These are phyloP conservation scores for Eupristina koningsbergeri DNA, from an alignment of 1,140 invertebrate species.

Conservation along the genomic window DNA sequence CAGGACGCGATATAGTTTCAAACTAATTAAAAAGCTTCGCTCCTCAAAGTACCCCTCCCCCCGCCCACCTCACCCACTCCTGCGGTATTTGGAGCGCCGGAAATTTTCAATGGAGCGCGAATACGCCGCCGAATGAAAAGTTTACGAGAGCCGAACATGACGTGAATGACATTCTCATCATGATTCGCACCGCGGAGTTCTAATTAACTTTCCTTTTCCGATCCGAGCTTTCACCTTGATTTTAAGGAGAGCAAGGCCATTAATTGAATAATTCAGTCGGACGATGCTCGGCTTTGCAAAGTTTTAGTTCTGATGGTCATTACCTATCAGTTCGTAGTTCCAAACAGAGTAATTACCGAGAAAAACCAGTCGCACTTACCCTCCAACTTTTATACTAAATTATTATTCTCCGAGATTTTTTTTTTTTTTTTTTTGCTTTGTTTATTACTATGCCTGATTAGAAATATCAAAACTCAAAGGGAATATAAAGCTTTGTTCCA, in stretches of 20 bases:
- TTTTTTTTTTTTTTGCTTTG: neutral
- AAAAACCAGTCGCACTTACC: no score
- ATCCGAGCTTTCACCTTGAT: neutral
- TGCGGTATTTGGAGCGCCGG: conserved; percentile 38
- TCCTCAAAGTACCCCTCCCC: conserved; percentile 44
- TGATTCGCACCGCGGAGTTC: conserved; percentile 21
- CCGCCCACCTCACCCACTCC: no score
- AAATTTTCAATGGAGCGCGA: conserved; percentile 40
- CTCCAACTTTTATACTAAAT: no score
- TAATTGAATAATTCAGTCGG: conserved; percentile 3
- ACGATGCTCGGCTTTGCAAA: neutral
- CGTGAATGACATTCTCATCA: conserved; percentile 50
- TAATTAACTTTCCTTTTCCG: conserved; percentile 46
- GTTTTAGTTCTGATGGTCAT: neutral
- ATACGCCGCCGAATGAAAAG: conserved; percentile 34
- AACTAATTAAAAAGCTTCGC: conserved; percentile 53
- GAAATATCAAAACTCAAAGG: neutral
- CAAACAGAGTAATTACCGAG: neutral
- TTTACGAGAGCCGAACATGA: conserved; percentile 39
- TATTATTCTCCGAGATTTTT: neutral
- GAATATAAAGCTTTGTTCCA: neutral
- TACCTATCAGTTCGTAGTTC: neutral
- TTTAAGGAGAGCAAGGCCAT: neutral
- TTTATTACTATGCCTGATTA: no score
- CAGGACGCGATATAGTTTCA: conserved; percentile 40